Conservation (phyloP, 2,113 vertebrate species). For the Poeciliopsis prolifica region DNA sequence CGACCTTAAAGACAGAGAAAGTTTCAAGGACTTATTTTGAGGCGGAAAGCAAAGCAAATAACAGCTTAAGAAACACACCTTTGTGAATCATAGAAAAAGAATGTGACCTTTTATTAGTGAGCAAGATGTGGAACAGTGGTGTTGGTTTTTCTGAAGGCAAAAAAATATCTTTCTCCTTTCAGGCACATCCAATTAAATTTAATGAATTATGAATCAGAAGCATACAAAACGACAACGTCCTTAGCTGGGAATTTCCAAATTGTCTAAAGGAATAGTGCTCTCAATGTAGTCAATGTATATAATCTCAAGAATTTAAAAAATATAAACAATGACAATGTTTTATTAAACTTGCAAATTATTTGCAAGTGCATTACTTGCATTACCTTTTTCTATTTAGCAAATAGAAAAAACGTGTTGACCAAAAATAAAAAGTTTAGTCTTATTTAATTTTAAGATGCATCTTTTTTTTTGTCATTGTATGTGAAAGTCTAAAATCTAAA, state of each 20-base stretch:
- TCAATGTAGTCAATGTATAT: no score
- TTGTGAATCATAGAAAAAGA: no score
- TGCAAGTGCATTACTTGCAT: no score
- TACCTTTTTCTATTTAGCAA: not conserved
- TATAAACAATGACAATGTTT: not conserved
- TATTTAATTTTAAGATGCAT: not conserved
- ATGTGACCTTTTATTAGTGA: no score
- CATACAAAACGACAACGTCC: not conserved
- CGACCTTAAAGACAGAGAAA: not conserved
- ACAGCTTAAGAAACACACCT: no score
- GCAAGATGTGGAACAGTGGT: no score
- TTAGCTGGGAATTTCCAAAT: not conserved
- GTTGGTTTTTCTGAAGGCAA: no score
- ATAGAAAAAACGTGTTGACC: not conserved
- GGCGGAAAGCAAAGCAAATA: not conserved
- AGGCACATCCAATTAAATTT: not conserved
- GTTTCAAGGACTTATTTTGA: not conserved
- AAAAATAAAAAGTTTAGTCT: no score
- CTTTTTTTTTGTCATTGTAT: not conserved
- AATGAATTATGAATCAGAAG: not conserved
- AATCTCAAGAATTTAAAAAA: no score
- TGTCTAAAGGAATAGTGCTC: no score
- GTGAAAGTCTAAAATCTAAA: not conserved
- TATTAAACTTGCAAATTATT: not conserved
- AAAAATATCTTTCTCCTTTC: not conserved